These are phyloP conservation scores for Cryptus armator DNA, from an alignment of 2,888 invertebrate species.

Conservation along the genomic window DNA sequence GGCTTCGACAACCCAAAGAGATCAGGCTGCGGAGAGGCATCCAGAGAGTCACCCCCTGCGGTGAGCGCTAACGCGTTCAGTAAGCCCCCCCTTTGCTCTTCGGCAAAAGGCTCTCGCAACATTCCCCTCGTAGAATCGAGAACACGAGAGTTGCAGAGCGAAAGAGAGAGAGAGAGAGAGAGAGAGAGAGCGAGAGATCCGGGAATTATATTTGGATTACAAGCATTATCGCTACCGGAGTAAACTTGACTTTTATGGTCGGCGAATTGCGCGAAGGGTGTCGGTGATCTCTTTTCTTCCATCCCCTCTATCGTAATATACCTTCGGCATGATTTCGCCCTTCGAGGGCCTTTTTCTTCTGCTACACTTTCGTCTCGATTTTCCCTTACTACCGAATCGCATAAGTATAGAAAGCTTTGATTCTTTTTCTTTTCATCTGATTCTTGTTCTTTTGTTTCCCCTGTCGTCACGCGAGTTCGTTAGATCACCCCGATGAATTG, in stretches of 20 bases:
- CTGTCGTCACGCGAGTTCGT: slow-evolving; percentile 16
- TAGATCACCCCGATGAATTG: background rate
- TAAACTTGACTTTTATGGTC: slow-evolving; percentile 85
- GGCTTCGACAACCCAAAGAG: slow-evolving; percentile 35
- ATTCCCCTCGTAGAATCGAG: slow-evolving; percentile 49
- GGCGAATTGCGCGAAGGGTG: slow-evolving; percentile 79
- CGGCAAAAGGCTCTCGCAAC: slow-evolving; percentile 58
- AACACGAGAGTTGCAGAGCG: slow-evolving; percentile 21
- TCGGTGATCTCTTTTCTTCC: slow-evolving; percentile 72
- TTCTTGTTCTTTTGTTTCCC: background rate
- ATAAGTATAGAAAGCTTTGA: background rate
- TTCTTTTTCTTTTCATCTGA: slow-evolving; percentile 13
- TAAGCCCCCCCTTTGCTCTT: slow-evolving; percentile 24
- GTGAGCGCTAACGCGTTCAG: slow-evolving; percentile 73
- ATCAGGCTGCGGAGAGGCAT: slow-evolving; percentile 26
- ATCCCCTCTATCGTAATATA: slow-evolving; percentile 24
- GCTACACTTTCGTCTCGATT: background rate
- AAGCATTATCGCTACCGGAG: slow-evolving; percentile 84
- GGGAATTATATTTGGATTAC: slow-evolving; percentile 85
- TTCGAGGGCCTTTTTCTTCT: slow-evolving; percentile 9
- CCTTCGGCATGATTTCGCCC: slow-evolving; percentile 31
- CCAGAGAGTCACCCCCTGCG: slow-evolving; percentile 68
- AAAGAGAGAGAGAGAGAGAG: slow-evolving; percentile 21
- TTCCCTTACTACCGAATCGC: background rate
- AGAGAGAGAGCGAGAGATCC: slow-evolving; percentile 51